Evolutionary conservation across 2,888 invertebrate genomes (phyloP).

Genomic region (Artemia sinica): DNA sequence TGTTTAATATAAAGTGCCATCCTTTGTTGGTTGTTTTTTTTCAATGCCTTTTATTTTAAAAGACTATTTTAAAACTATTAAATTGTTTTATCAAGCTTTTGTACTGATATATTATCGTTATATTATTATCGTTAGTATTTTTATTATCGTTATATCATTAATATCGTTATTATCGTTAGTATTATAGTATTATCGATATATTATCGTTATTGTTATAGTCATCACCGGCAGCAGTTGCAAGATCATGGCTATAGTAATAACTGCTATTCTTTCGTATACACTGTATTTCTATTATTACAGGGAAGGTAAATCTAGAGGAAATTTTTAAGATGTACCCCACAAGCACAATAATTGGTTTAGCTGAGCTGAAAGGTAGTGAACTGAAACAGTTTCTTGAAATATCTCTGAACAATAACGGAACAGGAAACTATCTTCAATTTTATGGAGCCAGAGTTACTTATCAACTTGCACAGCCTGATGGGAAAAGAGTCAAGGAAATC

Average conservation of each 20-base stretch:
- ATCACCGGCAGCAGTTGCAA: not conserved
- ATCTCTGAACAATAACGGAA: constrained; percentile 14
- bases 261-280: not conserved
- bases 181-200: no score
- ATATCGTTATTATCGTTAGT: no score
- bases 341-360: not conserved
- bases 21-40: no score
- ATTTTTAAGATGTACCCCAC: constrained; percentile 18
- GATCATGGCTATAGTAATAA: not conserved
- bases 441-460: constrained; percentile 19
- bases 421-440: not conserved
- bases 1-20: no score
- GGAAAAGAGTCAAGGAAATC: constrained; percentile 14
- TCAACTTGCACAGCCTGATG: constrained; percentile 16
- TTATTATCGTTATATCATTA: no score
- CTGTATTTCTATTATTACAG: constrained; percentile 5
- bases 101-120: no score
- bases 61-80: no score
- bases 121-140: no score
- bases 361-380: constrained; percentile 10
- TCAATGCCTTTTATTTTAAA: no score
- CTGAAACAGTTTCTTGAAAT: constrained; percentile 17
- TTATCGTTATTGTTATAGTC: not conserved
- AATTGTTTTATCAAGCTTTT: no score
- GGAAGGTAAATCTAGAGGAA: constrained; percentile 16